Evolutionary conservation across 2,113 vertebrate species (phyloP).

Genomic region (Malurus elegans): DNA sequence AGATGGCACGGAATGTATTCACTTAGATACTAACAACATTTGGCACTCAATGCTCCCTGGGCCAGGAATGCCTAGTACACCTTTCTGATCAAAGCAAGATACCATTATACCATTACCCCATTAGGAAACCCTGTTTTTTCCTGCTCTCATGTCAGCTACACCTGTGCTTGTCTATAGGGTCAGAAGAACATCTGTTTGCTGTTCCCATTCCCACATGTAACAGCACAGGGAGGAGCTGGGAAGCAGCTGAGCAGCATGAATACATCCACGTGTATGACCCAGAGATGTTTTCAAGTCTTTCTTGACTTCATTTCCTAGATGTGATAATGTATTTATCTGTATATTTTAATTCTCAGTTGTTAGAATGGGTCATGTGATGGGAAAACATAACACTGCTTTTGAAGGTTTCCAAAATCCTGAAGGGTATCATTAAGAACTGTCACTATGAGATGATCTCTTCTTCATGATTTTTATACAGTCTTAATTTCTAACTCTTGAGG

Average conservation of each 20-base stretch:
- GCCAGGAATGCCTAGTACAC: neutral
- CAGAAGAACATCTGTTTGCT: neutral
- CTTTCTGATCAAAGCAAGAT: constrained; percentile 34
- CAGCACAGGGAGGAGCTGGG: neutral
- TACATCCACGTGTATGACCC: accelerated
- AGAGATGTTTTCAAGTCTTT: neutral
- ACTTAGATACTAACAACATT: neutral
- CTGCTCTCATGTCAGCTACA: neutral
- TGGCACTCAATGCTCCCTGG: neutral
- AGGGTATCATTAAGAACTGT: neutral
- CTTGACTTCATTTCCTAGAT: neutral
- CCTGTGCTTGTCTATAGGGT: neutral
- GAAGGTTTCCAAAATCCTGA: neutral
- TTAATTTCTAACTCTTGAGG: neutral
- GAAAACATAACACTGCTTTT: neutral
- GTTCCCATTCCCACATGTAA: neutral
- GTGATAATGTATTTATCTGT: neutral
- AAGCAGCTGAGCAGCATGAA: neutral
- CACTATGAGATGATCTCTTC: neutral
- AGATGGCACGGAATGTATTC: neutral
- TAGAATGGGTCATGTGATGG: neutral
- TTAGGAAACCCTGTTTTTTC: neutral
- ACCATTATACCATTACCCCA: neutral
- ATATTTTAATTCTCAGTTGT: neutral
- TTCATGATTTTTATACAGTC: neutral